These are phyloP conservation scores for Euproctis similis DNA, from an alignment of 2,888 invertebrate genomes.

Conservation along the genomic window DNA sequence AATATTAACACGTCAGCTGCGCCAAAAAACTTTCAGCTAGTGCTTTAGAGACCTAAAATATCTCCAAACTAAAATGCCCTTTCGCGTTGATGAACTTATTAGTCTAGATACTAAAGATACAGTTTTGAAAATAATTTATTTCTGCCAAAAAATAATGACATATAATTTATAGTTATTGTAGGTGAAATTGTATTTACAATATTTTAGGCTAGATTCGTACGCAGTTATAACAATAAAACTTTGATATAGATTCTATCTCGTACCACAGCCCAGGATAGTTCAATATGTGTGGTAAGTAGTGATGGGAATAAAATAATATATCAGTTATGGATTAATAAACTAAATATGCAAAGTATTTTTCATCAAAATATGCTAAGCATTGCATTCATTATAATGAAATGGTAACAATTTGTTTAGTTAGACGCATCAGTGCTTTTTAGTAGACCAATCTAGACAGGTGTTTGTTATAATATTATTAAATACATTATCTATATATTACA, in stretches of 20 bases:
- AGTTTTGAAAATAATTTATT: slow-evolving; percentile 10
- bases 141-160: slow-evolving; percentile 9
- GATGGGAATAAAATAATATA: slow-evolving; percentile 12
- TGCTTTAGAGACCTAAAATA: slow-evolving; percentile 2
- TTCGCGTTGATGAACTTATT: slow-evolving; percentile 2
- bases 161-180: slow-evolving; percentile 5
- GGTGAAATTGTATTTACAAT: too few species aligned
- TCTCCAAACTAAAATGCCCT: background rate
- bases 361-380: background rate
- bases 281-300: slow-evolving; percentile 9
- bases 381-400: too few species aligned
- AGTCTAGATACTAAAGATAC: slow-evolving; percentile 4
- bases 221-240: slow-evolving; percentile 6
- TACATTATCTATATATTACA: too few species aligned
- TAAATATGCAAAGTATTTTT: background rate
- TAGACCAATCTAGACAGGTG: too few species aligned
- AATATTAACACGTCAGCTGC: background rate
- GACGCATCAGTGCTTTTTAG: too few species aligned
- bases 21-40: slow-evolving; percentile 2
- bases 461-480: too few species aligned
- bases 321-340: slow-evolving; percentile 5
- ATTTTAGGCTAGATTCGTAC: slow-evolving; percentile 9
- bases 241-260: slow-evolving; percentile 10
- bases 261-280: slow-evolving; percentile 13
- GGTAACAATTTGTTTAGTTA: too few species aligned